Base-by-base conservation (phyloP, 2,797 vertebrate species). In the Sebastes kiyomatsui region DNA sequence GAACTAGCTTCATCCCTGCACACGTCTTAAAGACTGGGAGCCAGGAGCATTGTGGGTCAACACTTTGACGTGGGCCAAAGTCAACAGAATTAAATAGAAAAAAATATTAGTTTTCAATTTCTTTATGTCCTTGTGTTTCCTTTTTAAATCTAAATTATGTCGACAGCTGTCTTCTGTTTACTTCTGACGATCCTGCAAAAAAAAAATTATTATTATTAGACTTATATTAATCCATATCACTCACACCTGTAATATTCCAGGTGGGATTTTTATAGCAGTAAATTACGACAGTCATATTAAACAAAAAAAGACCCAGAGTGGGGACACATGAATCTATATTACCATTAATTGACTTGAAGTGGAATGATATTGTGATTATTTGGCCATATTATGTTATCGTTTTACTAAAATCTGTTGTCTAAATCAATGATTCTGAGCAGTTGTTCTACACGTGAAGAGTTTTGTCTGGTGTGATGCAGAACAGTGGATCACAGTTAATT, bases 111-210 rank as follows among this genome's bases (percentile, higher is more conserved):
- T 94, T 95, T 92, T 87, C 81, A 88, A 87, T 93, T 90, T 92
- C 72, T 89, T 87, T 89, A 87, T 87, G 88, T 93, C 89, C 92
- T 85, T 88, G 80, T 93, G 84, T 91, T 88, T 82, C 80, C 82
- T 75, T 79, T 85, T 92, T 93, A 87, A 92, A 90, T 90, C 89
- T 93, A 82, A 89, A 93, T 93, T 91, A 91, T 70, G 2, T 67
- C 8, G 28, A 62, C 49, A 88, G 90, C 84, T 89, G 84, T 89
- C 95, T 95, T 95, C 96, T 93, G 96, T 96, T 97, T 96, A 97
- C 94, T 98, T 96, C 97, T 98, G 98, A 88, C 97, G 97, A 94
- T 99, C 98, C 98, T 94, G 94, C 42, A 95, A 75, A 77, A 73
- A 81, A 33, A 13, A 9, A n/a, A n/a, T n/a, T n/a, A n/a, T n/a